A percentile compares a stretch with the other conserved stretches of the same genome.
Conservation (phyloP, 2,797 vertebrate genomes). For the Phylloscopus collybita region DNA sequence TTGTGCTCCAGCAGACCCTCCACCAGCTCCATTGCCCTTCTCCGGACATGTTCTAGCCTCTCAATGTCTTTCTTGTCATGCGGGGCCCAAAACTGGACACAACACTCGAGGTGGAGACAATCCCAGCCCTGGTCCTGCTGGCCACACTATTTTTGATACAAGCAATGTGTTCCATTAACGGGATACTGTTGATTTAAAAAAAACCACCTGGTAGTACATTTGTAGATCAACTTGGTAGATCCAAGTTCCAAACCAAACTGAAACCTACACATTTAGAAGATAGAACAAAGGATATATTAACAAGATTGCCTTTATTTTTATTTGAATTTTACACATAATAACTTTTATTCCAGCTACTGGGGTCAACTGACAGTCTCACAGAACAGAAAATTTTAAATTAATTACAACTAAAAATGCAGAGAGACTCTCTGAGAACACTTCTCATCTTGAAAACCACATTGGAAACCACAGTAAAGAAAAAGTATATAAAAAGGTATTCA, state of each 20-base stretch:
- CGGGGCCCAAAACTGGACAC: neutral
- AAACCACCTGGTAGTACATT: neutral
- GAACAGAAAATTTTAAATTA: neutral
- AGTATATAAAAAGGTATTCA: constrained; percentile 43
- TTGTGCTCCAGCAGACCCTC: neutral
- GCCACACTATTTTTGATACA: neutral
- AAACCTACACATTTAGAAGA: neutral
- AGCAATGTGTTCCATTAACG: neutral
- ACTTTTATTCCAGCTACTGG: neutral
- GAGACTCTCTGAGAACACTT: neutral
- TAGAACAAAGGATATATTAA: neutral
- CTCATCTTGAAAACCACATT: neutral
- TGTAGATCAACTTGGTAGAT: neutral
- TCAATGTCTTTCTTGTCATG: neutral
- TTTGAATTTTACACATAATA: neutral
- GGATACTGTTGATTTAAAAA: neutral
- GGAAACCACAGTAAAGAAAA: constrained; percentile 25
- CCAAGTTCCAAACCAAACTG: neutral
- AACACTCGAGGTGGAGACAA: rapidly evolving
- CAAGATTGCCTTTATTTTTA: constrained; percentile 44
- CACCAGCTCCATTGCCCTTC: neutral
- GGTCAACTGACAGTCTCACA: neutral
- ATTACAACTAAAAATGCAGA: neutral
- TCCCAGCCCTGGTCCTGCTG: neutral
- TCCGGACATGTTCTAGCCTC: neutral